Conservation (phyloP, 1,140 invertebrate genomes). For the Formica selysi region DNA sequence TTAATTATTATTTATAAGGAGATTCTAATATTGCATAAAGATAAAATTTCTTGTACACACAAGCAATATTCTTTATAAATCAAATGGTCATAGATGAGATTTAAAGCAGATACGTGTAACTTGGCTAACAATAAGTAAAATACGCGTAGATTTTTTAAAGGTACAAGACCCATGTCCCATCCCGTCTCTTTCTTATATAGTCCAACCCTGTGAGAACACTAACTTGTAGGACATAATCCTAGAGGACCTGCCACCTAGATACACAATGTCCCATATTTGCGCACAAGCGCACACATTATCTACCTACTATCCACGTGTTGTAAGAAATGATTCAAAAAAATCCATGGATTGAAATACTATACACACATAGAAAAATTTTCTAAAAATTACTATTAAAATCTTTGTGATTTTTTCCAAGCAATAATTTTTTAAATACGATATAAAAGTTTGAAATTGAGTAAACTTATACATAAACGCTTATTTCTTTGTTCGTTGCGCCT, state of each 20-base stretch:
- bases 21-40: not conserved
- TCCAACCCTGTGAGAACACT: conserved; percentile 51
- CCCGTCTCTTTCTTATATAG: not conserved
- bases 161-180: conserved; percentile 67
- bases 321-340: not conserved
- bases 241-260: conserved; percentile 43
- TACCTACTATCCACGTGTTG: not conserved
- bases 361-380: too few species aligned
- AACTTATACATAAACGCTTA: not conserved
- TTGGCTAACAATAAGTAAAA: conserved; percentile 82
- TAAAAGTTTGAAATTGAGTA: not conserved
- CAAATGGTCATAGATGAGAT: not conserved
- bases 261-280: not conserved
- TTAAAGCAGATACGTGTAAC: conserved; percentile 75
- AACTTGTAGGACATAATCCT: conserved; percentile 62
- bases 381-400: not conserved
- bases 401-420: not conserved
- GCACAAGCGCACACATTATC: not conserved
- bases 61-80: too few species aligned
- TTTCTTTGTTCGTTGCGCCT: too few species aligned
- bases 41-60: not conserved
- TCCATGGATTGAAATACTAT: not conserved
- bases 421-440: not conserved
- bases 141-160: conserved; percentile 79
- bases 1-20: conserved; percentile 10